These are phyloP conservation scores for Coturnix japonica DNA, from an alignment of 2,113 vertebrate species.

Conservation along the genomic window DNA sequence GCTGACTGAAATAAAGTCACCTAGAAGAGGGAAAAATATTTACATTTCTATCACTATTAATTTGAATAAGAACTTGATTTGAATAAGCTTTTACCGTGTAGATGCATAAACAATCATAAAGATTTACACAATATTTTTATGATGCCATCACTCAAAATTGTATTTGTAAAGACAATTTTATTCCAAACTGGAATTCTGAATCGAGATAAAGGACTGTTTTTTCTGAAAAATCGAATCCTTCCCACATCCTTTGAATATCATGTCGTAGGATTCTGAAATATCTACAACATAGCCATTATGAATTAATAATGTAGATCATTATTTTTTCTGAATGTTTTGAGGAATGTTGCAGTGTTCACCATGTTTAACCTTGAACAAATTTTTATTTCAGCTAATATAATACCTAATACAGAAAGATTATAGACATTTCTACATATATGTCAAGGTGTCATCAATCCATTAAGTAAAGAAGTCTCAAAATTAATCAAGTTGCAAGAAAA, in stretches of 20 bases:
- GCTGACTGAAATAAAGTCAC: background rate
- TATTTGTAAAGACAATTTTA: background rate
- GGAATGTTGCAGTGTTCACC: fast-evolving
- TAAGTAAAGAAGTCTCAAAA: background rate
- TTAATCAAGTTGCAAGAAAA: background rate
- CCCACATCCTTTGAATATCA: background rate
- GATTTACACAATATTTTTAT: background rate
- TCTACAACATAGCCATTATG: background rate
- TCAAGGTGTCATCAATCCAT: background rate
- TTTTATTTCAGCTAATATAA: background rate
- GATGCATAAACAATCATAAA: background rate
- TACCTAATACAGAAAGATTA: background rate
- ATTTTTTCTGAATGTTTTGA: background rate
- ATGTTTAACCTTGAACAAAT: background rate
- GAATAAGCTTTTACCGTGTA: background rate
- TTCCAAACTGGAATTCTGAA: background rate
- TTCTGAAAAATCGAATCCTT: background rate
- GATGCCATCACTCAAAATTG: background rate
- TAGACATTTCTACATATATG: background rate
- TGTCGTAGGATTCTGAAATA: background rate
- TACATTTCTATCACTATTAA: background rate
- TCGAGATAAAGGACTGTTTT: background rate
- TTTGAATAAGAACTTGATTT: background rate
- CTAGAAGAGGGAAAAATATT: background rate
- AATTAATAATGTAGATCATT: background rate